Conservation (phyloP, 35 echinoderm and acorn worm species). For the Stichopus chloronotus region DNA sequence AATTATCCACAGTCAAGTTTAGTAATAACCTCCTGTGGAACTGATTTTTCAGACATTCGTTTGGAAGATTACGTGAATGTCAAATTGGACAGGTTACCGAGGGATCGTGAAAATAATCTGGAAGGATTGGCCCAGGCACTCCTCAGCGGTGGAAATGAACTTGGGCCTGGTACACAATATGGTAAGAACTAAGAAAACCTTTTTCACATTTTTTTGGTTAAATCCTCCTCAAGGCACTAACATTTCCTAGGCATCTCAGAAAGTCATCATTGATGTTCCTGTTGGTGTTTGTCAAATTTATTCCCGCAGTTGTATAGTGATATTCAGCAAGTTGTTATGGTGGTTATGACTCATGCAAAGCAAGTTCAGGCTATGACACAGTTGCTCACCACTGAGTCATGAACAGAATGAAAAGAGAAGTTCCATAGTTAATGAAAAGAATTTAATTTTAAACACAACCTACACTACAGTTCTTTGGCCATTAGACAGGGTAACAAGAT, state of each 20-base stretch:
- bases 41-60: slow-evolving; percentile 63
- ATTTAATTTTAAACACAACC: too few relatives aligned
- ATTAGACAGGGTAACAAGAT: too few relatives aligned
- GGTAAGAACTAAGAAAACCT: slow-evolving; percentile 43
- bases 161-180: slow-evolving; percentile 98
- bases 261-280: too few relatives aligned
- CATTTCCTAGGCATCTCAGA: not conserved
- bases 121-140: slow-evolving; percentile 65
- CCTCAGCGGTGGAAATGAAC: slow-evolving; percentile 83
- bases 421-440: too few relatives aligned
- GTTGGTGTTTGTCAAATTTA: not conserved
- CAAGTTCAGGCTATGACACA: too few relatives aligned
- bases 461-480: too few relatives aligned
- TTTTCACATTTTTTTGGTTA: not conserved
- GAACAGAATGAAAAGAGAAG: too few relatives aligned
- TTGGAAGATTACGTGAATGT: slow-evolving; percentile 85
- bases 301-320: not conserved
- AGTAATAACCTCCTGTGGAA: too few relatives aligned
- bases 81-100: slow-evolving; percentile 81
- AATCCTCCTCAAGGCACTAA: not conserved
- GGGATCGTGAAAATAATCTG: slow-evolving; percentile 77
- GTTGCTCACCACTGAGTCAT: too few relatives aligned
- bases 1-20: too few relatives aligned
- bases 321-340: too few relatives aligned
- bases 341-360: too few relatives aligned